These are phyloP conservation scores for Poecile montanus DNA, from an alignment of 2,797 vertebrate species.

Conservation along the genomic window DNA sequence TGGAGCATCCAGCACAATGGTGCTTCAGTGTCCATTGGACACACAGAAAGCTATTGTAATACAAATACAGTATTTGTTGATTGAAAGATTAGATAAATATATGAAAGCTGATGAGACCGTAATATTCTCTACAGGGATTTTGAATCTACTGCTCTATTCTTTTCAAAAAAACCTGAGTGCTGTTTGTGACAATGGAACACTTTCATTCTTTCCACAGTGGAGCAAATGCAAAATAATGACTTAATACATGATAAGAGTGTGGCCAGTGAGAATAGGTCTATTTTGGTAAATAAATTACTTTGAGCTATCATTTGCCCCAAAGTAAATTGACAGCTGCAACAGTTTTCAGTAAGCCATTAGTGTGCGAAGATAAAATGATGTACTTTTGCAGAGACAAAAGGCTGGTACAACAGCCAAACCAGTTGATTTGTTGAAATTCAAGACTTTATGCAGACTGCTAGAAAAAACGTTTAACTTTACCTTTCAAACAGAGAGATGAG, in stretches of 20 bases:
- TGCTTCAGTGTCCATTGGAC: conserved; percentile 4
- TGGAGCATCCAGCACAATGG: not conserved
- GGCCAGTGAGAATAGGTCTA: not conserved
- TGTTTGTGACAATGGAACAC: not conserved
- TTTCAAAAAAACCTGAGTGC: conserved; percentile 17
- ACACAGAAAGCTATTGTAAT: conserved; percentile 13
- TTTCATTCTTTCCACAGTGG: conserved; percentile 38
- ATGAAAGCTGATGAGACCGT: not conserved
- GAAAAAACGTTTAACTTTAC: conserved; percentile 58
- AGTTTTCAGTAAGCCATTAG: conserved; percentile 54
- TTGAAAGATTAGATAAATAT: conserved; percentile 27
- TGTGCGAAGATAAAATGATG: conserved; percentile 55
- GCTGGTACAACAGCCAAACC: not conserved
- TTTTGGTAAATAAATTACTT: conserved; percentile 65
- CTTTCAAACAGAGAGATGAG: conserved; percentile 65
- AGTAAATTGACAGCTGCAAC: conserved; percentile 45
- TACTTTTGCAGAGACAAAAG: conserved; percentile 55
- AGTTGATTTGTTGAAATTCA: conserved; percentile 33
- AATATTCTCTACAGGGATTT: not conserved
- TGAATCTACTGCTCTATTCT: not conserved
- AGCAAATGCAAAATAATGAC: conserved; percentile 48
- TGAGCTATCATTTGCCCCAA: conserved; percentile 25
- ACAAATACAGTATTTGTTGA: conserved; percentile 26
- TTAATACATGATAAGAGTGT: conserved; percentile 19
- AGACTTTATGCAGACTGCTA: not conserved